Evolutionary conservation across 2,113 vertebrate genomes (phyloP).

Genomic region (Tamias sibiricus): DNA sequence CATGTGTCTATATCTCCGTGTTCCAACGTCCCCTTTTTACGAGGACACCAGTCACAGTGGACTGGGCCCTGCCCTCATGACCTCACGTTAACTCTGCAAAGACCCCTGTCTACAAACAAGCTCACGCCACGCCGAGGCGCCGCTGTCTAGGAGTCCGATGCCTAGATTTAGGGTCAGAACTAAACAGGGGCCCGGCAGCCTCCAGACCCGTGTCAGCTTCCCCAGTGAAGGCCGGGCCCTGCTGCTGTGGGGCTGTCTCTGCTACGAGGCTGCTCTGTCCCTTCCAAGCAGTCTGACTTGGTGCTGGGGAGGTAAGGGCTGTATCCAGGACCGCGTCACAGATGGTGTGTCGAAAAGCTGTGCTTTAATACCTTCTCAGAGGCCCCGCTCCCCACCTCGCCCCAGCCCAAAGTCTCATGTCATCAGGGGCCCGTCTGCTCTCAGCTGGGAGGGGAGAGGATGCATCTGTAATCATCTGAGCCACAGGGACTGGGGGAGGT

Average conservation of each 20-base stretch:
- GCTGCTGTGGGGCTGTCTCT: accelerated
- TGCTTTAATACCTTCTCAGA: conserved; percentile 21
- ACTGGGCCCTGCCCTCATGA: not conserved
- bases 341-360: not conserved
- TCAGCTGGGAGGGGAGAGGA: conserved; percentile 73
- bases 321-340: not conserved
- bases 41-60: not conserved
- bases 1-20: not conserved
- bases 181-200: not conserved
- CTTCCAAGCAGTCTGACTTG: accelerated
- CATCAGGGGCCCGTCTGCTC: conserved; percentile 71
- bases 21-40: not conserved
- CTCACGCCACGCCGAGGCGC: not conserved
- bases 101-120: not conserved
- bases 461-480: conserved; percentile 70
- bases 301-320: accelerated
- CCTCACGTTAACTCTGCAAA: not conserved
- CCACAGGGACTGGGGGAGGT: conserved; percentile 64
- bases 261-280: accelerated
- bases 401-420: not conserved
- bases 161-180: too few relatives aligned
- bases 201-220: not conserved
- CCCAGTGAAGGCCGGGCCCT: accelerated
- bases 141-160: not conserved
- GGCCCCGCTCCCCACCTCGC: not conserved